Evolutionary conservation across 2,797 vertebrate species (phyloP).

Genomic region (Propithecus deckenii): DNA sequence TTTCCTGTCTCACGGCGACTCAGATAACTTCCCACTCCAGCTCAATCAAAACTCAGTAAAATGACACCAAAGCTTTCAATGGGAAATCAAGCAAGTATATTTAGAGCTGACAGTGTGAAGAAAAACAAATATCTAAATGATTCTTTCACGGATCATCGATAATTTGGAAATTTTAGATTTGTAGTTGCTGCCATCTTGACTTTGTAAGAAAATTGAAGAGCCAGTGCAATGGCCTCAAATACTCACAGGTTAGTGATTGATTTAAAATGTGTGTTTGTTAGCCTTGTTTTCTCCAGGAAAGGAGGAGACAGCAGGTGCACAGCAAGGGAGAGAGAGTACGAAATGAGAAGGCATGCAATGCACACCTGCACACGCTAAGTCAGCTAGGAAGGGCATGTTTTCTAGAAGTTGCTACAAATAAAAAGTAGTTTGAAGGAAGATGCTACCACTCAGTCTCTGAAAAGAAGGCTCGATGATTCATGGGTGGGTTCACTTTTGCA

Average conservation of each 20-base stretch:
- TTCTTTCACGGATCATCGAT: accelerated
- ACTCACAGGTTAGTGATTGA: accelerated
- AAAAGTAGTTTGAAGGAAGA: not conserved
- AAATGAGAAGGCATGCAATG: not conserved
- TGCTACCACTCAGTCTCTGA: not conserved
- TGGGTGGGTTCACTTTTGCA: accelerated
- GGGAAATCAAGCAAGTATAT: not conserved
- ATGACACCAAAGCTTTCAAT: accelerated
- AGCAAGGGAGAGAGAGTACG: not conserved
- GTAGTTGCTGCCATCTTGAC: not conserved
- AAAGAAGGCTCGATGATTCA: not conserved
- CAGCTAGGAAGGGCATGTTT: not conserved
- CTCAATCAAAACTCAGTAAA: accelerated
- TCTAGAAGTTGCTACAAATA: too few relatives aligned
- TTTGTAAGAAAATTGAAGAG: not conserved
- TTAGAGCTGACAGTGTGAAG: accelerated
- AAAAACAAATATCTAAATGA: not conserved
- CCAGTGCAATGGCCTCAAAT: accelerated
- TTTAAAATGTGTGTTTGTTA: not conserved
- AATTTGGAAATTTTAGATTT: not conserved
- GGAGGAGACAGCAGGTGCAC: not conserved
- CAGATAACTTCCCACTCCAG: not conserved
- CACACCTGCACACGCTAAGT: too few relatives aligned
- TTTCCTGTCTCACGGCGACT: accelerated
- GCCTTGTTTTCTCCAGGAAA: accelerated